phyloP scores from a whole-genome alignment of 2,113 vertebrate species.

The Semnornis frantzii region DNA sequence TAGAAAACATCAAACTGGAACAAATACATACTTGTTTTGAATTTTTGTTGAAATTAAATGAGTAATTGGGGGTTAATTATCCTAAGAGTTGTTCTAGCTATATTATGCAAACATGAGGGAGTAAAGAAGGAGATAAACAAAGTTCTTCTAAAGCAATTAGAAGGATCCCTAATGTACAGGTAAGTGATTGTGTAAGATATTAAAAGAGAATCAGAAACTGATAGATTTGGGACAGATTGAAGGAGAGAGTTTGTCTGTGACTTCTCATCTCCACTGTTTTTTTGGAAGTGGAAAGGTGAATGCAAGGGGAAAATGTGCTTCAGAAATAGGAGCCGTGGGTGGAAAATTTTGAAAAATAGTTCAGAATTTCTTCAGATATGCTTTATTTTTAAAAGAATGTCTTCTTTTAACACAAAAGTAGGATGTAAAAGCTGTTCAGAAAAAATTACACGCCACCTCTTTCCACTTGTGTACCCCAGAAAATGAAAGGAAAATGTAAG shows the following conservation, averaged over 20 bases:
- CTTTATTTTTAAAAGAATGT: no score
- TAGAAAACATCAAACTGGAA: neutral
- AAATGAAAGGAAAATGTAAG: no score
- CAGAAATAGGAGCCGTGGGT: no score
- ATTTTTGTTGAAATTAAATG: neutral
- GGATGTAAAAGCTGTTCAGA: no score
- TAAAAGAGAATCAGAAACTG: neutral
- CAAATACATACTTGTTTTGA: neutral
- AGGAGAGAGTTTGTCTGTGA: neutral
- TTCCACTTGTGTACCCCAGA: no score
- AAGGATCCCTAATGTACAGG: neutral
- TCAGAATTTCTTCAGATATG: no score
- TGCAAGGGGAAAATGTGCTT: neutral
- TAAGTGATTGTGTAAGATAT: neutral
- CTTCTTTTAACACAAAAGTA: no score
- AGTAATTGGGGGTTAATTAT: neutral
- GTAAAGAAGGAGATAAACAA: neutral
- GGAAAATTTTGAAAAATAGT: no score
- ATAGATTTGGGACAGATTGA: neutral
- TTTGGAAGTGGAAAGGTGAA: neutral
- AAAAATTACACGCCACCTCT: no score
- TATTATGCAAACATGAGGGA: neutral
- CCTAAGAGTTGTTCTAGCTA: neutral
- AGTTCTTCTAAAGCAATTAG: neutral
- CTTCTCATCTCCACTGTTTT: neutral